phyloP scores from a whole-genome alignment of 2,888 invertebrate genomes.

The Prenolepis imparis region DNA sequence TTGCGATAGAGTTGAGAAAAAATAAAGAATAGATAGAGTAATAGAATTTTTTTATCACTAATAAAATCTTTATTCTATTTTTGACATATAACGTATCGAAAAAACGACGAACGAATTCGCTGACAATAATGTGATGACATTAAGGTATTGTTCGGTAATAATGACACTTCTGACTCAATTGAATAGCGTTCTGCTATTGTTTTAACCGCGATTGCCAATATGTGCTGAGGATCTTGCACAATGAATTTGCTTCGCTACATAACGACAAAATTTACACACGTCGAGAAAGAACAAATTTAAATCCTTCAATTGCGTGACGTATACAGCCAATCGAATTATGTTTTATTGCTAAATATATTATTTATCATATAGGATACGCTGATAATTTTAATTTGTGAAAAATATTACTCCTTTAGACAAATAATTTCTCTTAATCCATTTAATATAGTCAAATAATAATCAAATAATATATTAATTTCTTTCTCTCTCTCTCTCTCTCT shows the following conservation, averaged over 20 bases:
- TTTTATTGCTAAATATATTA: slow-evolving; percentile 4
- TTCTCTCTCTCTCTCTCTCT: too few relatives aligned
- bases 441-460: neutral
- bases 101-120: neutral
- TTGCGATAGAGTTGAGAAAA: neutral
- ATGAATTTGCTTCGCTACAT: slow-evolving; percentile 18
- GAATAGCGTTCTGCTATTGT: slow-evolving; percentile 30
- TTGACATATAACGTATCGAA: neutral
- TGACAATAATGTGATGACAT: slow-evolving; percentile 2
- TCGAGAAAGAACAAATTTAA: slow-evolving; percentile 7
- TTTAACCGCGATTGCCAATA: slow-evolving; percentile 38
- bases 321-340: neutral
- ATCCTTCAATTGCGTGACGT: slow-evolving; percentile 6
- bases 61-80: neutral
- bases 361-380: neutral
- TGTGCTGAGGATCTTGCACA: slow-evolving; percentile 7
- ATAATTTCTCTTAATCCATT: slow-evolving; percentile 11
- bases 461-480: neutral
- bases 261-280: slow-evolving; percentile 31
- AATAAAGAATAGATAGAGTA: neutral
- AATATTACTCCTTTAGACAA: neutral
- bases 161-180: slow-evolving; percentile 9
- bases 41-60: neutral
- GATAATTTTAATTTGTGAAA: slow-evolving; percentile 22
- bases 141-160: neutral